Evolutionary conservation across 2,888 invertebrate genomes (phyloP).

Genomic region (Eumerus sabulonum): DNA sequence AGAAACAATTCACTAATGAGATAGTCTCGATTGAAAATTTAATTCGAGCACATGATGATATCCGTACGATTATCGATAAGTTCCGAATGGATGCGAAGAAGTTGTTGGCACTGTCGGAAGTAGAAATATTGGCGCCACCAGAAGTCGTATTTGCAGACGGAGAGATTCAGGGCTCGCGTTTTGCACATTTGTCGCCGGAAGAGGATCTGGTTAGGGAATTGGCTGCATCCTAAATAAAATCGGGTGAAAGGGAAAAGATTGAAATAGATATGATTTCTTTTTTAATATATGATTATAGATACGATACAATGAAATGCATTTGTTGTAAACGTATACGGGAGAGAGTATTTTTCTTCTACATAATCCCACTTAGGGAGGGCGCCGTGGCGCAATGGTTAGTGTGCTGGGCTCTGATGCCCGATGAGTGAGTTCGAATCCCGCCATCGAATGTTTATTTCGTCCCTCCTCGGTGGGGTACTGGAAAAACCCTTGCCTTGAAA

Average conservation of each 20-base stretch:
- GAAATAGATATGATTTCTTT: background rate
- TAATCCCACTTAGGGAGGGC: too few relatives aligned
- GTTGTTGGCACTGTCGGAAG: conserved; percentile 74
- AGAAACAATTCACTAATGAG: conserved; percentile 70
- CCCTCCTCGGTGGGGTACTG: too few relatives aligned
- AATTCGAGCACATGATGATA: conserved; percentile 74
- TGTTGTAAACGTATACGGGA: background rate
- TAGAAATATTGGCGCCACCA: conserved; percentile 74
- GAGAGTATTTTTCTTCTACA: too few relatives aligned
- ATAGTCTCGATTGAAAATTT: conserved; percentile 70
- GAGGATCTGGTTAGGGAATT: conserved; percentile 47
- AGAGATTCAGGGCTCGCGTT: conserved; percentile 50
- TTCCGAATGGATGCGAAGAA: conserved; percentile 77
- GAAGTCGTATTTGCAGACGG: conserved; percentile 73
- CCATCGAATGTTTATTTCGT: too few relatives aligned
- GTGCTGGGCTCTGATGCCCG: too few relatives aligned
- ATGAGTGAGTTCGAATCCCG: too few relatives aligned
- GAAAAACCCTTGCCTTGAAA: too few relatives aligned
- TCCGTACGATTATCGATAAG: conserved; percentile 74
- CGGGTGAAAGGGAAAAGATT: background rate
- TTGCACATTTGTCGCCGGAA: conserved; percentile 39
- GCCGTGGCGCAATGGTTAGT: too few relatives aligned
- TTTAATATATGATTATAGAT: background rate
- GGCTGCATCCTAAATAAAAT: conserved; percentile 39
- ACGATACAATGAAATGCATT: background rate